phyloP scores from a whole-genome alignment of 2,113 vertebrate species.

The Psophia crepitans region DNA sequence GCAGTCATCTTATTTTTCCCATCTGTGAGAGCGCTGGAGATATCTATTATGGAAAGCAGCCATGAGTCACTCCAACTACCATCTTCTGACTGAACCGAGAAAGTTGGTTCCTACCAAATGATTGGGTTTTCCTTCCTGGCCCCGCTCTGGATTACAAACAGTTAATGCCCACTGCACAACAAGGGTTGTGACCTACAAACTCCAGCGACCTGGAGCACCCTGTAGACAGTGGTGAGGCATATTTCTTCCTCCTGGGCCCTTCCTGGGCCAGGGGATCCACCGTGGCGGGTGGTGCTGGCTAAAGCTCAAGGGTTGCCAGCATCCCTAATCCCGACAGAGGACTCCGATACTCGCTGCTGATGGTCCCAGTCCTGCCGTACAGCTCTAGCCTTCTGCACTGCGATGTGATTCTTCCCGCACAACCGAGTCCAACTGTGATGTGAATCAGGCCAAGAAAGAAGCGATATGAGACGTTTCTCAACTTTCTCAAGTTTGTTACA shows the following conservation, averaged over 20 bases:
- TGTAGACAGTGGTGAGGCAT: background rate
- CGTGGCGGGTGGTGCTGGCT: background rate
- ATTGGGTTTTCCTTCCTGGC: background rate
- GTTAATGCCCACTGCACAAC: background rate
- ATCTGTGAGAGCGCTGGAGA: background rate
- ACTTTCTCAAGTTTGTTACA: background rate
- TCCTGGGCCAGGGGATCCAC: background rate
- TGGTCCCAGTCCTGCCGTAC: background rate
- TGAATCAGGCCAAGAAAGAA: background rate
- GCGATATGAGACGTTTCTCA: background rate
- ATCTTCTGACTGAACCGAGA: background rate
- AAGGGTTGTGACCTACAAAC: background rate
- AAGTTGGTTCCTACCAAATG: background rate
- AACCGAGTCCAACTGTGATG: rapidly evolving
- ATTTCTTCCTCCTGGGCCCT: background rate
- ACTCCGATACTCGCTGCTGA: background rate
- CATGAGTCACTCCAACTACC: background rate
- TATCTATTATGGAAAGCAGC: background rate
- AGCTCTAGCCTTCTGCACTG: background rate
- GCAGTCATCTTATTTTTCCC: background rate
- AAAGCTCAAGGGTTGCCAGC: background rate
- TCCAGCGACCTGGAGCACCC: background rate
- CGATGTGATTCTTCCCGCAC: background rate
- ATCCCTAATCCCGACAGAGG: background rate
- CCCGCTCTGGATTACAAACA: background rate